phyloP scores from a whole-genome alignment of 2,797 vertebrate species.

The Micrastur ruficollis region DNA sequence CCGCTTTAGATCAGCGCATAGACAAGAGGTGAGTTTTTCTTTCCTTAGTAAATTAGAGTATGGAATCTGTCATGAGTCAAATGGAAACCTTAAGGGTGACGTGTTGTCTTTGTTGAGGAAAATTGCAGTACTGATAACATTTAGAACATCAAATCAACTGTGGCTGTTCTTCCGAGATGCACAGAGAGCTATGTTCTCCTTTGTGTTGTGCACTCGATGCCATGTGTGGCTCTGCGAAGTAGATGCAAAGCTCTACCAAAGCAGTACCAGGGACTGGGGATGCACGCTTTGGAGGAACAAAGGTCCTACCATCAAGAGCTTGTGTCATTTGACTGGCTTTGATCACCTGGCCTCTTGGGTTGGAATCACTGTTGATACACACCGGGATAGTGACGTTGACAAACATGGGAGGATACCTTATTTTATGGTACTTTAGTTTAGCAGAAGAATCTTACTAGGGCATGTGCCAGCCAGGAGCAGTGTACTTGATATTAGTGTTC shows the following conservation, averaged over 20 bases:
- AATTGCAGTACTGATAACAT: background rate
- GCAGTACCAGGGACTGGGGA: background rate
- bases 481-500: background rate
- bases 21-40: slow-evolving; percentile 43
- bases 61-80: background rate
- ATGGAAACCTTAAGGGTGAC: background rate
- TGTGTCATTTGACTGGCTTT: background rate
- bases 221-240: background rate
- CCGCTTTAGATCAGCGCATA: slow-evolving; percentile 23
- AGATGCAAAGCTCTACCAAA: background rate
- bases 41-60: background rate
- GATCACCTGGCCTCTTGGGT: background rate
- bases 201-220: background rate
- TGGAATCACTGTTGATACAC: background rate
- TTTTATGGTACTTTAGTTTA: background rate
- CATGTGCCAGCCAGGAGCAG: background rate
- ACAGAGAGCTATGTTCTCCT: background rate
- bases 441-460: background rate
- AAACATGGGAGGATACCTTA: background rate
- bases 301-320: background rate
- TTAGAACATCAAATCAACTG: background rate
- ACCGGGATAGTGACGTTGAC: rapidly evolving
- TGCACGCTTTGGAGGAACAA: background rate
- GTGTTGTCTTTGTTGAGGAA: background rate
- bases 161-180: background rate